Conservation (phyloP, 2,888 invertebrate genomes). For the Nasonia oneida region DNA sequence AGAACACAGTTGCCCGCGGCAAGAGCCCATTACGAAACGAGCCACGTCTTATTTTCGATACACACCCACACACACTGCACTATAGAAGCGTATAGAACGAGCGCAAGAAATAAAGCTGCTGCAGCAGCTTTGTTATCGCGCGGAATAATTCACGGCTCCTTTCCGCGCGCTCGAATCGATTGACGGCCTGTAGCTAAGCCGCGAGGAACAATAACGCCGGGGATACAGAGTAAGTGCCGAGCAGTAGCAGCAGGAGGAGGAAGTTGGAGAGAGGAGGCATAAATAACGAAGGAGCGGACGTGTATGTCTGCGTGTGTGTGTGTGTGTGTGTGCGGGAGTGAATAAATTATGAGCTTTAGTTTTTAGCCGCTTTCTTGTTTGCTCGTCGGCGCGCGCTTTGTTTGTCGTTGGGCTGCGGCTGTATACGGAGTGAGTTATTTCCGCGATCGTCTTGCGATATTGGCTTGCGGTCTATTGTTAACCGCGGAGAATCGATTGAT, state of each 20-base stretch:
- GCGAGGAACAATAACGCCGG: conserved; percentile 15
- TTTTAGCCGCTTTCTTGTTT: not conserved
- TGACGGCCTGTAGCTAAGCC: not conserved
- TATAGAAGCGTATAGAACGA: not conserved
- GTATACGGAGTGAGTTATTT: too few species aligned
- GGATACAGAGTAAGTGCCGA: not conserved
- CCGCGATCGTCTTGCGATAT: too few species aligned
- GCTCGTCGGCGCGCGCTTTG: not conserved
- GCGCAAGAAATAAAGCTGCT: not conserved
- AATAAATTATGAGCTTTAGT: not conserved
- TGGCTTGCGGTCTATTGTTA: too few species aligned
- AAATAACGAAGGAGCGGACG: conserved; percentile 2
- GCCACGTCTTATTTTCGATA: conserved; percentile 42
- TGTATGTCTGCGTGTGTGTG: not conserved
- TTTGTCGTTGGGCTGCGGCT: too few species aligned
- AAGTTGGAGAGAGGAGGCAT: not conserved
- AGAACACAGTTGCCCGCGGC: not conserved
- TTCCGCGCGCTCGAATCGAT: conserved; percentile 44
- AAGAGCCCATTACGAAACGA: conserved; percentile 39
- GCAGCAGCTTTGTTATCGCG: conserved; percentile 44
- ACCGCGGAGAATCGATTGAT: too few species aligned
- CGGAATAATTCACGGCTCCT: conserved; percentile 48
- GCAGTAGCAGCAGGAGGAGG: not conserved
- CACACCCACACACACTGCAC: not conserved
- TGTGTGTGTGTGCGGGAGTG: not conserved